Percentiles rank a stretch among this genome's conserved stretches.
Conservation (phyloP, 2,797 vertebrate species). For the Acropternis orthonyx region DNA sequence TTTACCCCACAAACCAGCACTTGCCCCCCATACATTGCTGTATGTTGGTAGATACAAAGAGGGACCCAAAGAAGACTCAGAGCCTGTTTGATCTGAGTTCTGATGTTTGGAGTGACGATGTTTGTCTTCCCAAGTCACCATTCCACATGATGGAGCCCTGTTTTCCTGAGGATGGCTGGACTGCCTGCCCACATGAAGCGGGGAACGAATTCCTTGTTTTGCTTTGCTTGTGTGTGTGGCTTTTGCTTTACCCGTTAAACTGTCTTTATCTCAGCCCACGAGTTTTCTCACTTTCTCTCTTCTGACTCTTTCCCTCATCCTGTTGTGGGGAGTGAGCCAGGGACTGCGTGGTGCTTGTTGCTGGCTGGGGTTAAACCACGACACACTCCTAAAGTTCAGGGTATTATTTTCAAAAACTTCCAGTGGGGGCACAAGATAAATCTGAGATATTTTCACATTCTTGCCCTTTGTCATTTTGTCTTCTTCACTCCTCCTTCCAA, state of each 20-base stretch:
- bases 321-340: neutral
- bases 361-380: neutral
- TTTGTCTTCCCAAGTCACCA: rapidly evolving
- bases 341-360: neutral
- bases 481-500: neutral
- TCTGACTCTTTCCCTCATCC: neutral
- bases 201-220: neutral
- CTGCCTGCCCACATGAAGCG: neutral
- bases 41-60: neutral
- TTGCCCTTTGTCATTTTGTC: neutral
- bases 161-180: neutral
- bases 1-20: neutral
- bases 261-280: neutral
- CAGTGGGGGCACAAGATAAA: neutral
- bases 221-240: neutral
- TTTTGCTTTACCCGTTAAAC: neutral
- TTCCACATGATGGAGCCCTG: neutral
- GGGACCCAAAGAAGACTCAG: neutral
- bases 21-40: neutral
- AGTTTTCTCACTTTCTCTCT: neutral
- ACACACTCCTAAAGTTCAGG: neutral
- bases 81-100: neutral
- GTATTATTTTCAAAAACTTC: neutral
- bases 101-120: neutral
- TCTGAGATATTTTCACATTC: neutral